Evolutionary conservation across 2,797 vertebrate species (phyloP), one percentile per base, ranked within the genome.

Genomic region (Neosilurus hyrtlii): DNA sequence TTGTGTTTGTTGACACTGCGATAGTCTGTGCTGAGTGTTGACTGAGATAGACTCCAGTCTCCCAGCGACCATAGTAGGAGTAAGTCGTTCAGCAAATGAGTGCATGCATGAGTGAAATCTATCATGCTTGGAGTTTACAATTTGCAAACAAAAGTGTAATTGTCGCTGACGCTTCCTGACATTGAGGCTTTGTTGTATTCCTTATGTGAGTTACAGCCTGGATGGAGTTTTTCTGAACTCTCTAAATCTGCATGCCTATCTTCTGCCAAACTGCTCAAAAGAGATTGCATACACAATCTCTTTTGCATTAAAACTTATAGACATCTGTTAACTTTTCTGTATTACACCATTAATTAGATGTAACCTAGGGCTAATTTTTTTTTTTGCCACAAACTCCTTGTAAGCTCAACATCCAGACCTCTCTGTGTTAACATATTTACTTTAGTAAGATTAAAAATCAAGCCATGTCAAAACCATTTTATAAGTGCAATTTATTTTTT

Each of bases 181-280:
- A 59, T 14, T 22, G 5, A 20, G 52, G 52, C 10, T 76, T 37
- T 11, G 0, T 37, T 62, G 37, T 30, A 30, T 24, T 82, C 85
- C 57, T 82, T n/a, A 51, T 3, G 72, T 56, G 73, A 82, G 24
- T 20, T 51, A 18, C 71, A 78, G 22, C 18, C 51, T 57, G 9
- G 8, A 11, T 10, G n/a, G 24, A 80, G 66, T 63, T 80, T 81
- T 62, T 56, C 51, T 12, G 24, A 14, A 9, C 35, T 54, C 26
- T 59, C 52, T 62, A 68, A 26, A 65, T 16, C 30, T 66, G 3
- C 2, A 10, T 10, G 2, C 20, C 43, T 2, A 22, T 49, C 4
- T 51, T 71, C 14, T 51, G 65, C 14, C 4, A 63, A 63, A 63
- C 61, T 24, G 61, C 24, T 63, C n/a, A 15, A 8, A 66, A 18